A percentile compares a stretch with the other conserved stretches of the same genome.
Conservation (phyloP, 2,797 vertebrate genomes). For the Bufotes viridis region DNA sequence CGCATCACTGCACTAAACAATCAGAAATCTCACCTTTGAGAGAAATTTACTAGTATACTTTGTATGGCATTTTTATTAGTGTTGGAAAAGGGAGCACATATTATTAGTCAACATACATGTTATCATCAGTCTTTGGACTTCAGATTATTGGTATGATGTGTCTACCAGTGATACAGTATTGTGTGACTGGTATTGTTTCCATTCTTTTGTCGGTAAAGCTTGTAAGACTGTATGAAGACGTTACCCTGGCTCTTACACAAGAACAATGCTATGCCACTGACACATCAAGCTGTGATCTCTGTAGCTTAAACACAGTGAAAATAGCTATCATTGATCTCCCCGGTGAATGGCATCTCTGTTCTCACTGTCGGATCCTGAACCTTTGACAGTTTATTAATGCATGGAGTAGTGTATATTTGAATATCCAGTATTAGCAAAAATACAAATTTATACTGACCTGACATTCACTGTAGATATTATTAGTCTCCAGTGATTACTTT, state of each 20-base stretch:
- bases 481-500: not conserved
- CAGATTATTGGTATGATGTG: not conserved
- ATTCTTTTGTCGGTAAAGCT: not conserved
- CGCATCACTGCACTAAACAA: not conserved
- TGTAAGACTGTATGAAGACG: not conserved
- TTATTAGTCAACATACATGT: not conserved
- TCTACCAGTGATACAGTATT: not conserved
- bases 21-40: not conserved
- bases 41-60: not conserved
- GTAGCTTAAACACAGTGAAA: slow-evolving; percentile 24
- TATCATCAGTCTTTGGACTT: not conserved
- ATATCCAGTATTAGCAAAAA: not conserved
- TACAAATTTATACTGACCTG: not conserved
- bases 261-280: not conserved
- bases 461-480: not conserved
- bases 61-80: not conserved
- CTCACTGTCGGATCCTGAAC: not conserved
- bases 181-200: not conserved
- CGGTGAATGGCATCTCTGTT: not conserved
- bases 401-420: not conserved
- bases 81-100: not conserved
- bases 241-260: not conserved
- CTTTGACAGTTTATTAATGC: slow-evolving; percentile 11
- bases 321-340: slow-evolving; percentile 28
- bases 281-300: slow-evolving; percentile 26